Evolutionary conservation across 2,888 invertebrate species (phyloP), one percentile per base, ranked within the genome.

Genomic region (Quadroppia sp.): DNA sequence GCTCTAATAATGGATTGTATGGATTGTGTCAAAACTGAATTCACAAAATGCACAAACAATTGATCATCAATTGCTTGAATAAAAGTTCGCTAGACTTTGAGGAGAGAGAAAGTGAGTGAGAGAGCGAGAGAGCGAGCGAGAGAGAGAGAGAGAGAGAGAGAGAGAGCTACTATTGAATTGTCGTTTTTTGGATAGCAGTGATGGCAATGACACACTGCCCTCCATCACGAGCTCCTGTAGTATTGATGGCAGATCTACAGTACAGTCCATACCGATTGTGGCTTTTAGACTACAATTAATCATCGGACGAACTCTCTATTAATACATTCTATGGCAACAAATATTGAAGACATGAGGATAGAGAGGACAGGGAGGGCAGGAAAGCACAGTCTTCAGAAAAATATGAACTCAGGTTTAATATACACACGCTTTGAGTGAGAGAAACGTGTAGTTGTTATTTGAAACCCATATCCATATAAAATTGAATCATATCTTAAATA

Each of bases 161-260:
- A 28, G 45, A 45, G 40, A 69, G 25, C 42, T 69, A 64, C 61
- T 64, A 64, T 67, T 67, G 32, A 67, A 67, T 69, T 69, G 69
- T 69, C 61, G 36, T 64, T 15, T 64, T 64, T 64, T 30, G 30
- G 53, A 53, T 56, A 23, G 23, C 64, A 36, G n/a, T 36, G 69
- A 69, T 69, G 69, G 69, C 69, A 69, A 69, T 69, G 69, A 69
- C 69, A 69, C 45, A 69, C 69, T 69, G 69, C 69, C 69, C 69
- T 69, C 69, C 69, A 69, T 69, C 69, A 45, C 23, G 11, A 25
- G 23, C 28, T 11, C 42, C 32, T 36, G n/a, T 20, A 40, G 40
- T 40, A 69, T 69, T 69, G 69, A 45, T 45, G 45, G n/a, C n/a
- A n/a, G n/a, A n/a, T 32, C 69, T 69, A 69, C n/a, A n/a, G n/a